Evolutionary conservation across 1,140 invertebrate genomes (phyloP).

Genomic region (Drosophila kikkawai): DNA sequence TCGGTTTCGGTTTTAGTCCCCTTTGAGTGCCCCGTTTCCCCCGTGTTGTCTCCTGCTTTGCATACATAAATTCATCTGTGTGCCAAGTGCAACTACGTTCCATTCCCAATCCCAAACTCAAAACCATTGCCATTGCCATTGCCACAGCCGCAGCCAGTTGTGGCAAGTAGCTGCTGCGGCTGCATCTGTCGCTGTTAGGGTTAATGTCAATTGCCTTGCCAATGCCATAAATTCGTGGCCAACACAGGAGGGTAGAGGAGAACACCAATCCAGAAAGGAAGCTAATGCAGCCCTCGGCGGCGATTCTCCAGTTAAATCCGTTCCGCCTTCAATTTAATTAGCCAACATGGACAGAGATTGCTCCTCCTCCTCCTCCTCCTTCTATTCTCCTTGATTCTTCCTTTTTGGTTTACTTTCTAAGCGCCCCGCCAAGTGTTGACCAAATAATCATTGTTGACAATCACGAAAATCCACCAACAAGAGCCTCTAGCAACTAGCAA

Average conservation of each 20-base stretch:
- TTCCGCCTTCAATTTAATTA: constrained; percentile 74
- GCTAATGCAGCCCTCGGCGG: constrained; percentile 51
- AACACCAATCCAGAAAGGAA: constrained; percentile 4
- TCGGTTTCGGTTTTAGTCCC: constrained; percentile 63
- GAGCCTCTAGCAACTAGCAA: constrained; percentile 5
- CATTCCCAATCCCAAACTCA: constrained; percentile 13
- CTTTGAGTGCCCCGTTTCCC: constrained; percentile 1
- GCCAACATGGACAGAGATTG: constrained; percentile 42
- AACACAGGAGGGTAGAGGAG: not conserved
- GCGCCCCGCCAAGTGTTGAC: constrained; percentile 62
- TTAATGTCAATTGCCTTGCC: constrained; percentile 76
- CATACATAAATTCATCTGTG: constrained; percentile 81
- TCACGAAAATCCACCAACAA: constrained; percentile 62
- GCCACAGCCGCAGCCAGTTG: constrained; percentile 38
- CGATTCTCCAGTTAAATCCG: constrained; percentile 27
- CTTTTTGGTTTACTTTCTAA: constrained; percentile 54
- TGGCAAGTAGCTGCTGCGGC: constrained; percentile 30
- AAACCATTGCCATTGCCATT: constrained; percentile 2
- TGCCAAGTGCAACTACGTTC: constrained; percentile 49
- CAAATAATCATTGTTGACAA: constrained; percentile 81
- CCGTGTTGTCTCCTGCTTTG: constrained; percentile 48
- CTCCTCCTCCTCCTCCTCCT: not conserved
- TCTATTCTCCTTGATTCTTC: not conserved
- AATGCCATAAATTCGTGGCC: constrained; percentile 70
- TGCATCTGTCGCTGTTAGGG: constrained; percentile 78